phyloP scores from a whole-genome alignment of 2,113 vertebrate species.

The Oncorhynchus mykiss region DNA sequence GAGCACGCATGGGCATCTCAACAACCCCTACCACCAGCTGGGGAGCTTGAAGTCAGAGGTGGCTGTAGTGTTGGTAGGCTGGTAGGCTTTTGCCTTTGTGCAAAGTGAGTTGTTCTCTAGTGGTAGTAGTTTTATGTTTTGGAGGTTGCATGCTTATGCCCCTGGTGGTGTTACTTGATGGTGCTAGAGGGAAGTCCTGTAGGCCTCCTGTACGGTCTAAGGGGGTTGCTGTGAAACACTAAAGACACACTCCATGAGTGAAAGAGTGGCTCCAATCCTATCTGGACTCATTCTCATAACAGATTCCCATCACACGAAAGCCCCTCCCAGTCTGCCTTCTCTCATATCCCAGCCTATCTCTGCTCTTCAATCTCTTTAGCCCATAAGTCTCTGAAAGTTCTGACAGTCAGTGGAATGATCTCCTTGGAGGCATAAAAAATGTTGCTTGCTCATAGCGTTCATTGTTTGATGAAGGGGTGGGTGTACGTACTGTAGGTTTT shows the following conservation, averaged over 20 bases:
- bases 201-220: neutral
- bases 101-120: neutral
- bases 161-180: neutral
- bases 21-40: neutral
- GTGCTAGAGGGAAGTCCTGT: too few relatives aligned
- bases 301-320: too few relatives aligned
- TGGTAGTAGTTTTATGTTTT: neutral
- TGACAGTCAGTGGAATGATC: neutral
- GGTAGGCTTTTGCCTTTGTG: neutral
- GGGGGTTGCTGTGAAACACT: neutral
- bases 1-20: neutral
- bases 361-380: neutral
- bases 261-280: neutral
- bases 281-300: neutral
- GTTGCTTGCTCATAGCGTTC: neutral
- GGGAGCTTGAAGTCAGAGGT: neutral
- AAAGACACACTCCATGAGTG: neutral
- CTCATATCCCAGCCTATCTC: neutral
- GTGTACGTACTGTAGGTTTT: too few relatives aligned
- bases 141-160: neutral
- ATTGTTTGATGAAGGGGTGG: neutral
- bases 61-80: neutral
- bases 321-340: neutral
- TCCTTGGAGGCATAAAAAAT: neutral
- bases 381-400: neutral